Conservation (phyloP, 1,140 invertebrate species). For the Zaprionus africanus region DNA sequence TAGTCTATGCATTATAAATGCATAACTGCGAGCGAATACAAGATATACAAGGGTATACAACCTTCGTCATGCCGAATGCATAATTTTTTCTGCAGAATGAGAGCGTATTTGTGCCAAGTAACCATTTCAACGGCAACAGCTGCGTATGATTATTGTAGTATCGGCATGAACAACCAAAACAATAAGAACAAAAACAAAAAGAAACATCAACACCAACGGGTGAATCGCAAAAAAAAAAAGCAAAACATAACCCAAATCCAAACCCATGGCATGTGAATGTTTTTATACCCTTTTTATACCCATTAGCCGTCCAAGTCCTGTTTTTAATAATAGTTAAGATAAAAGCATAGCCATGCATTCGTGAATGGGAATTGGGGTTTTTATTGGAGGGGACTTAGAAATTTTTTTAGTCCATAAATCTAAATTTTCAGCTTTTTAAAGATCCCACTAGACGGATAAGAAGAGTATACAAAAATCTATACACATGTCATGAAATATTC, state of each 20-base stretch:
- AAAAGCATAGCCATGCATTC: background rate
- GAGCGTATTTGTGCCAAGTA: constrained; percentile 12
- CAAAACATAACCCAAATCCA: background rate
- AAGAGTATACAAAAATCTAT: background rate
- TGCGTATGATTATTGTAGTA: constrained; percentile 56
- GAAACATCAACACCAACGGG: background rate
- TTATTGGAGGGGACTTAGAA: background rate
- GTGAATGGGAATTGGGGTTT: background rate
- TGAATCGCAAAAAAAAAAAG: background rate
- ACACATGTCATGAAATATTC: constrained; percentile 21
- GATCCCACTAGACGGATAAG: background rate
- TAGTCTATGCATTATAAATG: too few species aligned
- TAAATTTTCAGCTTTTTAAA: background rate
- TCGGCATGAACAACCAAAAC: constrained; percentile 26
- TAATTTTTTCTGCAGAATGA: background rate
- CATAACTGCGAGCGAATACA: too few species aligned
- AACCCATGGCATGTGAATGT: background rate
- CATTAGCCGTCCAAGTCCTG: too few species aligned
- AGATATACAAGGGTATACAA: background rate
- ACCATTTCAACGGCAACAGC: constrained; percentile 43
- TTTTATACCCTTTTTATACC: background rate
- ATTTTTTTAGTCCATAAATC: background rate
- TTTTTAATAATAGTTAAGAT: background rate
- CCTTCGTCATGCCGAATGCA: background rate
- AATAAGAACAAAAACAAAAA: constrained; percentile 8